phyloP scores from a whole-genome alignment of 2,113 vertebrate species.

The Pomatorhinus ruficollis region DNA sequence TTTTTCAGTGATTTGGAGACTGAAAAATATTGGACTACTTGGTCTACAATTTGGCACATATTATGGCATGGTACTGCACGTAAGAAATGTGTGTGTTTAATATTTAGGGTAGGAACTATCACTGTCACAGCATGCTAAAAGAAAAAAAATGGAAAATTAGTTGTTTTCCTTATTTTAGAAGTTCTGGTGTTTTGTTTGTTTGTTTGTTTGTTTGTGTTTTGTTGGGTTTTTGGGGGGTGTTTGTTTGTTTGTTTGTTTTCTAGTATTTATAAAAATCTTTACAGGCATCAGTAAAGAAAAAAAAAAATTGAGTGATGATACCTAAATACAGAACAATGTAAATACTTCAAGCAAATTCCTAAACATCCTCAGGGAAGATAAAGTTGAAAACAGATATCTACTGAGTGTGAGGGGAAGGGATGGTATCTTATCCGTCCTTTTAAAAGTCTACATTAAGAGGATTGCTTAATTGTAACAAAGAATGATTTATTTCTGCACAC shows the following conservation, averaged over 20 bases:
- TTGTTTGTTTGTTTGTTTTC: background rate
- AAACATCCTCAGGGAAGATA: background rate
- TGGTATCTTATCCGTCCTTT: background rate
- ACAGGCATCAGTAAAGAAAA: fast-evolving
- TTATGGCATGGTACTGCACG: background rate
- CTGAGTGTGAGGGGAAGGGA: background rate
- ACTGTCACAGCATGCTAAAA: background rate
- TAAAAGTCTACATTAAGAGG: background rate
- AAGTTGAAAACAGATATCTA: background rate
- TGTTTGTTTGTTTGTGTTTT: background rate
- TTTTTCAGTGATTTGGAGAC: fast-evolving
- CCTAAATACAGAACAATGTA: background rate
- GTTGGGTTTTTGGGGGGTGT: fast-evolving
- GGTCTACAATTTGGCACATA: background rate
- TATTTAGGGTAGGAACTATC: background rate
- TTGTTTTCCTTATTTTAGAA: background rate
- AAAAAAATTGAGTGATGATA: background rate
- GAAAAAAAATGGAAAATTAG: background rate
- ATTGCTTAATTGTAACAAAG: background rate
- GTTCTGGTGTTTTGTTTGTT: background rate
- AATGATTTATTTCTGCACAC: background rate
- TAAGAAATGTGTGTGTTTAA: background rate
- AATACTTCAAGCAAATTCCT: background rate
- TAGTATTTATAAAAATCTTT: background rate
- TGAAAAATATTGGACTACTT: background rate